Base-by-base conservation (phyloP, 2,113 vertebrate species). In the Strigops habroptila region DNA sequence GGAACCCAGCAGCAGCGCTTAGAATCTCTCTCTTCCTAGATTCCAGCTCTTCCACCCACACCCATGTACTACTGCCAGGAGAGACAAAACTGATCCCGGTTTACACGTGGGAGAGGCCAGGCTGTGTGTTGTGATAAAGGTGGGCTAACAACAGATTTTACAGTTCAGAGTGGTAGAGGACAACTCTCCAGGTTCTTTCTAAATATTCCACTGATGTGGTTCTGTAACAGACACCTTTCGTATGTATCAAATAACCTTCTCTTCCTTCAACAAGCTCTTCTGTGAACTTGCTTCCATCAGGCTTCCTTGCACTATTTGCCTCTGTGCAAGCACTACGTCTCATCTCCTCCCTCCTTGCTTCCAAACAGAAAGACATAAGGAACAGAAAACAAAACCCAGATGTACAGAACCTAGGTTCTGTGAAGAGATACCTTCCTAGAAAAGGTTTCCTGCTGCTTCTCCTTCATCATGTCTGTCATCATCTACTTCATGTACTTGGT, bases 361-460 rank as follows among this genome's bases (percentile, higher is more conserved):
- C 62, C n/a, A n/a, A 57, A 41, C 8, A 82, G 57, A 49, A 94
- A 51, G n/a, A 63, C 0, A 0, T 3, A 68, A 59, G n/a, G 51
- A 83, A 69, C 28, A 70, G 44, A 63, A 93, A 71, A 67, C 31
- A 64, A 67, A 77, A 52, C 60, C 48, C 18, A 39, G n/a, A n/a
- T 14, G 14, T 18, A 69, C 13, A 65, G 53, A 82, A 86, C 9
- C 33, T 5, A 25, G 18, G 41, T 62, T 63, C 65, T 90, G 52
- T 67, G 60, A 67, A 84, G 78, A 86, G 10, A 62, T 1, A 48
- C 7, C 28, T 48, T 83, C 57, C 44, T 41, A 51, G 24, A 70
- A 93, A 65, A 85, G 44, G 12, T 12, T 43, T 96, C 53, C 82
- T 90, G 82, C 37, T 65, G 70, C 23, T 88, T 70, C 82, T 86